These are phyloP conservation scores for Sebastes hubbsi DNA, from an alignment of 2,797 vertebrate species.

Conservation along the genomic window DNA sequence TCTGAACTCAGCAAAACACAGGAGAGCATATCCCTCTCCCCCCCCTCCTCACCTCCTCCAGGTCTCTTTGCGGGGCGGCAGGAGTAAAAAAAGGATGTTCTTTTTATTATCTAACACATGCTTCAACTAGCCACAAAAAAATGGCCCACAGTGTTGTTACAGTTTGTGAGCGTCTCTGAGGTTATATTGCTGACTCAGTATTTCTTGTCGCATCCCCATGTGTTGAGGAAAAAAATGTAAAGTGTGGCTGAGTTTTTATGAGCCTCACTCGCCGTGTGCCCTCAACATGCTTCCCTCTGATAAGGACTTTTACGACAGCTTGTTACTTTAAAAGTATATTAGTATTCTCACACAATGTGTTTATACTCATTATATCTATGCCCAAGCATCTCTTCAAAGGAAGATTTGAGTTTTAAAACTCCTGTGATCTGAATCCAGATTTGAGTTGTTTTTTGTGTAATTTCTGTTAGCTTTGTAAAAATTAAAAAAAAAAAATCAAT, in stretches of 20 bases:
- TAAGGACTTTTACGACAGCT: slow-evolving; percentile 50
- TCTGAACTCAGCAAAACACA: slow-evolving; percentile 81
- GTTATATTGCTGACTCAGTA: slow-evolving; percentile 39
- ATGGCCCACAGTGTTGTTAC: slow-evolving; percentile 14
- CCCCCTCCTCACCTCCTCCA: slow-evolving; percentile 39
- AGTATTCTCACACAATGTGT: background rate
- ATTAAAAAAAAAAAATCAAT: too few relatives aligned
- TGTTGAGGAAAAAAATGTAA: slow-evolving; percentile 35
- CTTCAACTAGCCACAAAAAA: slow-evolving; percentile 49
- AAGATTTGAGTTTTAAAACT: background rate
- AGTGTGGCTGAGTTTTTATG: slow-evolving; percentile 53
- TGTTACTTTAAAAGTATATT: background rate
- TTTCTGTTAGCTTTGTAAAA: background rate
- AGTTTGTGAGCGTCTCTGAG: background rate
- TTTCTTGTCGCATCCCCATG: slow-evolving; percentile 14
- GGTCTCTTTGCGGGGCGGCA: slow-evolving; percentile 38
- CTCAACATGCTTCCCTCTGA: slow-evolving; percentile 65
- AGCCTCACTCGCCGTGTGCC: slow-evolving; percentile 22
- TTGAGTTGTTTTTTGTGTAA: background rate
- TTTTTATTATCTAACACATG: slow-evolving; percentile 74
- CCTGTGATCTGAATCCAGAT: background rate
- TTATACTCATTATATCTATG: background rate
- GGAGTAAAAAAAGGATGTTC: slow-evolving; percentile 74
- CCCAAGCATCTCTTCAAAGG: background rate
- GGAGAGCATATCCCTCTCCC: slow-evolving; percentile 58